Conservation (phyloP, 2,888 invertebrate genomes). For the Yponomeuta cagnagella region DNA sequence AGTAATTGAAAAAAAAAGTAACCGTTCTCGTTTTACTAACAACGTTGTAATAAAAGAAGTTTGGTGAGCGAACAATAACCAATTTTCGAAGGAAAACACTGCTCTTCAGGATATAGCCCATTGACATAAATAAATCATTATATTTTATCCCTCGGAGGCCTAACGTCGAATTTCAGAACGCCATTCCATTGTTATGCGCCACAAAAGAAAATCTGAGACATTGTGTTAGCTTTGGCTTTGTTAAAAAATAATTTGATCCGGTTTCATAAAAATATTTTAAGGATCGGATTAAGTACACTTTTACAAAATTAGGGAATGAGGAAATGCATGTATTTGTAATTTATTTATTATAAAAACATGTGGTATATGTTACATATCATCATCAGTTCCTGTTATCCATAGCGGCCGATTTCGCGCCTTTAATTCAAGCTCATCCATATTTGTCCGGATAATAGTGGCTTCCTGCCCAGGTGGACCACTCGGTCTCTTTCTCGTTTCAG, state of each 20-base stretch:
- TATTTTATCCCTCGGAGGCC: constrained; percentile 31
- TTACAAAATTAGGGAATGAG: too few relatives aligned
- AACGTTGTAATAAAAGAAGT: constrained; percentile 68
- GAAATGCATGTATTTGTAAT: too few relatives aligned
- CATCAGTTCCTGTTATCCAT: too few relatives aligned
- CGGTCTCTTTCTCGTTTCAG: too few relatives aligned
- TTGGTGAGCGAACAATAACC: constrained; percentile 68
- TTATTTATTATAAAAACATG: too few relatives aligned
- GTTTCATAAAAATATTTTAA: constrained; percentile 26
- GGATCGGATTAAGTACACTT: constrained; percentile 15
- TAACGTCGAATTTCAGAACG: constrained; percentile 15
- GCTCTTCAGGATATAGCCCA: constrained; percentile 52
- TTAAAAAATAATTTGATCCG: constrained; percentile 74
- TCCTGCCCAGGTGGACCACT: too few relatives aligned
- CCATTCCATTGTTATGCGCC: constrained; percentile 67
- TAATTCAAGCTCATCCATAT: too few relatives aligned
- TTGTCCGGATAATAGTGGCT: too few relatives aligned
- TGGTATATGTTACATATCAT: too few relatives aligned
- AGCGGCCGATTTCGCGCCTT: too few relatives aligned
- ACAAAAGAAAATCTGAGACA: constrained; percentile 66
- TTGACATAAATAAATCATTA: constrained; percentile 76
- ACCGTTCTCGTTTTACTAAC: constrained; percentile 66
- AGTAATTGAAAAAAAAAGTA: constrained; percentile 52
- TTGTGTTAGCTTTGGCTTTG: constrained; percentile 57
- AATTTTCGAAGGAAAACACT: constrained; percentile 66